Evolutionary conservation across 2,888 invertebrate species (phyloP), one percentile per base, ranked within the genome.

Genomic region (Achlya flavicornis): DNA sequence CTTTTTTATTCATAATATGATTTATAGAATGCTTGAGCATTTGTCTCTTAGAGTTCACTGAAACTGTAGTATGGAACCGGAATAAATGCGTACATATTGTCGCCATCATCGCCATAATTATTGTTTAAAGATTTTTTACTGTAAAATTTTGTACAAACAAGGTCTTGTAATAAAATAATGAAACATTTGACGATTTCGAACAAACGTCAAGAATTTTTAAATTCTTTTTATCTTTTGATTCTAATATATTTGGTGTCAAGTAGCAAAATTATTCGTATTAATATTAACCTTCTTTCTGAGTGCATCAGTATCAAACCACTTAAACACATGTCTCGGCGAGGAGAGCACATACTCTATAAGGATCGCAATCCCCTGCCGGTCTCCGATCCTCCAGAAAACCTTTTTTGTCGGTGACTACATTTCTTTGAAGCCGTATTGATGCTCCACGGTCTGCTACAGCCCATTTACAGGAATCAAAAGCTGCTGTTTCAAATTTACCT

Each of bases 341-440:
- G 95, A 97, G 69, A 59, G 88, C 79, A 74, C 92, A 91, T 14
- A 92, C 87, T 79, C 87, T 80, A 53, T 98, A 98, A 0, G 98
- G 98, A 92, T 98, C 98, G 90, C 98, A 98, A 88, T 98, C 98
- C 64, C 98, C 98, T 67, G 98, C 96, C 38, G 98, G 98, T 80
- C 99, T 95, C 70, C 99, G 95, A 91, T 99, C 99, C 92, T 99
- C 99, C 72, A 99, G 94, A 86, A 98, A 99, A 1, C 99, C 99
- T 86, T 96, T 97, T 77, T 97, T 96, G 38, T 97, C 96, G 73
- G 96, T 96, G 57, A 96, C 96, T 63, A 98, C 98, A 67, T 96
- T 96, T 64, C 98, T 95, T n/a, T 98, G 98, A 80, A 99, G 97
- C 75, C 99, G 96, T 81, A 99, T 97, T 77, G 98, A 98, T 77